Conservation (phyloP, 2,888 invertebrate species). For the Plebejus anna region DNA sequence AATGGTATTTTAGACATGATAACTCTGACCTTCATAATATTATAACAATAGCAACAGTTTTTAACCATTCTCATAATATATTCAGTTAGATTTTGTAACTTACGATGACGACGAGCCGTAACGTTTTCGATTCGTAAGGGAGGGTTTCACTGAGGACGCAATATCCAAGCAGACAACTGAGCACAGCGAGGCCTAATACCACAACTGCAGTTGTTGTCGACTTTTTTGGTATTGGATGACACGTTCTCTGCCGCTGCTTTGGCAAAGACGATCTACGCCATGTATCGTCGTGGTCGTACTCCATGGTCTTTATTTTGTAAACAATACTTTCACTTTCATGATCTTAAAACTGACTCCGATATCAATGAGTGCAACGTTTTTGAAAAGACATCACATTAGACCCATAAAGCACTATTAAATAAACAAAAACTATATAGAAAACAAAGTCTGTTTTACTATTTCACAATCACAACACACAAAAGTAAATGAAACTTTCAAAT, state of each 20-base stretch:
- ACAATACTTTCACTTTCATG: not conserved
- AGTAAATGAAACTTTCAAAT: not conserved
- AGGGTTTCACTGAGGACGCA: slow-evolving; percentile 70
- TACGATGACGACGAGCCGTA: slow-evolving; percentile 66
- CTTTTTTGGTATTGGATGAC: slow-evolving; percentile 58
- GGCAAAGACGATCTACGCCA: slow-evolving; percentile 61
- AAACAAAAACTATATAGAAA: not conserved
- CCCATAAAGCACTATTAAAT: not conserved
- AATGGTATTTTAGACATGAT: not conserved
- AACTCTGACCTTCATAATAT: not conserved
- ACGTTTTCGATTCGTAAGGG: slow-evolving; percentile 70
- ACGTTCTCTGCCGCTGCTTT: slow-evolving; percentile 50
- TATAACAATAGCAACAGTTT: not conserved
- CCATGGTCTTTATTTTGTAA: slow-evolving; percentile 46
- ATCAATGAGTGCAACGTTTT: not conserved
- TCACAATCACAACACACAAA: not conserved
- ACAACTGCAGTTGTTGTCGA: slow-evolving; percentile 65
- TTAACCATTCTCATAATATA: not conserved
- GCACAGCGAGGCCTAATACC: slow-evolving; percentile 67
- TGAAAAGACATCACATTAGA: not conserved
- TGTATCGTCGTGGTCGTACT: slow-evolving; percentile 68
- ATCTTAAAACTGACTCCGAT: not conserved
- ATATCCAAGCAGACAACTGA: slow-evolving; percentile 72
- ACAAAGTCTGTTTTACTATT: not conserved
- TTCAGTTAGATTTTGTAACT: slow-evolving; percentile 42